Percentiles rank a stretch among this genome's conserved stretches.
phyloP scores from a whole-genome alignment of 1,140 invertebrate genomes.

The Polypedilum vanderplanki region DNA sequence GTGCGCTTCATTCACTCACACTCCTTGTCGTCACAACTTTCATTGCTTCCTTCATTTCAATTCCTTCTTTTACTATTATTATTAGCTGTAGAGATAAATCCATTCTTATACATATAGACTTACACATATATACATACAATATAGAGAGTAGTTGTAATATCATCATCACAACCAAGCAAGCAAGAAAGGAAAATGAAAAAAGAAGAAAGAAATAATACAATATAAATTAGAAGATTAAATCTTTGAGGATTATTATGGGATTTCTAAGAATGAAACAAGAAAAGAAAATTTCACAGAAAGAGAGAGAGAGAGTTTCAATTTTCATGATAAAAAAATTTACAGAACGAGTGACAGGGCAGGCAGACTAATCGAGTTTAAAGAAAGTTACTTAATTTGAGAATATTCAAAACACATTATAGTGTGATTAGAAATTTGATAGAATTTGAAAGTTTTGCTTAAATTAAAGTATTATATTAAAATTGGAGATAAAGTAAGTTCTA shows the following conservation, averaged over 20 bases:
- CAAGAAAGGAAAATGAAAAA: neutral
- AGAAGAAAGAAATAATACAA: slow-evolving; percentile 4
- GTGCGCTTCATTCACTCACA: neutral
- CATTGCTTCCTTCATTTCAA: neutral
- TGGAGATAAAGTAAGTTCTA: too few relatives aligned
- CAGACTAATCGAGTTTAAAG: too few relatives aligned
- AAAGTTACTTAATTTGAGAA: too few relatives aligned
- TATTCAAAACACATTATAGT: too few relatives aligned
- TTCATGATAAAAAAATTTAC: neutral
- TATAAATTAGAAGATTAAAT: slow-evolving; percentile 15
- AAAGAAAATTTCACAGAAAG: neutral
- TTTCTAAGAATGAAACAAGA: neutral
- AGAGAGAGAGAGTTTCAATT: neutral
- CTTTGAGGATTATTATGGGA: slow-evolving; percentile 12
- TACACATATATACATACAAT: neutral
- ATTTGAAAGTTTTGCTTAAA: too few relatives aligned
- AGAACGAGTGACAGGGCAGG: too few relatives aligned
- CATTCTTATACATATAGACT: neutral
- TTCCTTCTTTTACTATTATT: slow-evolving; percentile 14
- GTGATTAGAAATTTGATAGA: too few relatives aligned
- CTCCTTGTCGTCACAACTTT: neutral
- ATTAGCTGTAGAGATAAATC: neutral
- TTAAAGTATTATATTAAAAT: too few relatives aligned
- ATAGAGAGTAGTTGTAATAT: neutral
- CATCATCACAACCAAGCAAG: too few relatives aligned